A percentile compares a stretch with the other conserved stretches of the same genome.
These are phyloP conservation scores for Blera fallax DNA, from an alignment of 2,888 invertebrate genomes.

Conservation along the genomic window DNA sequence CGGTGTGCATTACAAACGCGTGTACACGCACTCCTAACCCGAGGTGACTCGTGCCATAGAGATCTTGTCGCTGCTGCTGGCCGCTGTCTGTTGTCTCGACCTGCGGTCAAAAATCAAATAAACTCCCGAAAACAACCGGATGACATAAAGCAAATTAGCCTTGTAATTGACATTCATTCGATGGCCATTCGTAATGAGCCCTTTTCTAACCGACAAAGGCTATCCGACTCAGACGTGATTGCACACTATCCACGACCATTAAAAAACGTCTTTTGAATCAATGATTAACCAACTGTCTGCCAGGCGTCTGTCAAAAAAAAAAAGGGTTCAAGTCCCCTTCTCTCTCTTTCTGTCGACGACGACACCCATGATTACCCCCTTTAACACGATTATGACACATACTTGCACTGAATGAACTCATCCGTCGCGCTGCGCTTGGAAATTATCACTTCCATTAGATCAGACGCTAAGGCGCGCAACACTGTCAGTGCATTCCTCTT, in stretches of 20 bases:
- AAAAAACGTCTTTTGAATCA: slow-evolving; percentile 21
- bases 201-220: slow-evolving; percentile 12
- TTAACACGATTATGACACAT: slow-evolving; percentile 60
- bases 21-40: slow-evolving; percentile 4
- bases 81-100: background rate
- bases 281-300: slow-evolving; percentile 39
- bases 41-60: slow-evolving; percentile 57
- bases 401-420: slow-evolving; percentile 53
- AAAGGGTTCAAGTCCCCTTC: background rate
- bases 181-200: slow-evolving; percentile 44
- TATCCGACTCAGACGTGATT: slow-evolving; percentile 20
- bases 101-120: slow-evolving; percentile 52
- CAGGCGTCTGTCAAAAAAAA: slow-evolving; percentile 40
- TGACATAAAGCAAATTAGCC: slow-evolving; percentile 60
- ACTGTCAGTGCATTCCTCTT: background rate
- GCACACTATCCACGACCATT: background rate
- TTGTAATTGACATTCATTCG: slow-evolving; percentile 62
- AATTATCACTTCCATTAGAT: slow-evolving; percentile 59
- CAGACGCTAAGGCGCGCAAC: slow-evolving; percentile 43
- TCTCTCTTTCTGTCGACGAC: background rate
- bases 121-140: slow-evolving; percentile 57
- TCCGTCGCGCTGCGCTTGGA: slow-evolving; percentile 3
- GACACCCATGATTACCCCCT: slow-evolving; percentile 45
- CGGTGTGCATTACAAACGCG: slow-evolving; percentile 33
- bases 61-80: slow-evolving; percentile 22